A percentile compares a stretch with the other conserved stretches of the same genome.
phyloP scores from a whole-genome alignment of 2,113 vertebrate genomes.

The Hypanus sabinus region DNA sequence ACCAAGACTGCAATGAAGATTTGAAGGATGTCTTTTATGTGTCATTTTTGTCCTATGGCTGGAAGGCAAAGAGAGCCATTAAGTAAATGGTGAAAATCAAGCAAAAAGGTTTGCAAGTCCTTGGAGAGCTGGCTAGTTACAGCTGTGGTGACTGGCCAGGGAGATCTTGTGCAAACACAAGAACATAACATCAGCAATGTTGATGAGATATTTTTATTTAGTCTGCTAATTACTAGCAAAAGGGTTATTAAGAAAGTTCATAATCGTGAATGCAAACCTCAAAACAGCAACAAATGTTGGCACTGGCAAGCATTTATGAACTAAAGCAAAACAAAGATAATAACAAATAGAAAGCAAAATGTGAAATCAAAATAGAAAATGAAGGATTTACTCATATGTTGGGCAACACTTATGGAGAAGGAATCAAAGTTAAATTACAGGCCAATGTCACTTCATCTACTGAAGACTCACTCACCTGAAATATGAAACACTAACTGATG shows the following conservation, averaged over 20 bases:
- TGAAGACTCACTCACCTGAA: no score
- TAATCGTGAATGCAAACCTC: neutral
- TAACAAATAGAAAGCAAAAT: neutral
- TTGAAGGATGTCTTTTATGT: neutral
- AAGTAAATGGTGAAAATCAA: neutral
- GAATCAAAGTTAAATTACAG: no score
- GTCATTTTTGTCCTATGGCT: neutral
- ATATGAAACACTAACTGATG: no score
- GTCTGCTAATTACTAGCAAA: neutral
- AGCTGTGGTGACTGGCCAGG: neutral
- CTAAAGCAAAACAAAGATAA: neutral
- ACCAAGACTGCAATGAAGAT: neutral
- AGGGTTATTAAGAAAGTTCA: neutral
- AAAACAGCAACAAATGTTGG: neutral
- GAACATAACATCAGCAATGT: neutral
- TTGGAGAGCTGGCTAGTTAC: neutral
- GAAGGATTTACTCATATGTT: no score
- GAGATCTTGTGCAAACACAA: neutral
- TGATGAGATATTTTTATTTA: neutral
- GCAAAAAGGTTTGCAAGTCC: neutral
- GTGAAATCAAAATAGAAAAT: no score
- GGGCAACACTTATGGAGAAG: no score
- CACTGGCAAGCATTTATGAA: neutral
- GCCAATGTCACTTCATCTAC: no score
- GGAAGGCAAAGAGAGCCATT: neutral